phyloP scores from a whole-genome alignment of 2,888 invertebrate species.

The Leptopilina myrica region DNA sequence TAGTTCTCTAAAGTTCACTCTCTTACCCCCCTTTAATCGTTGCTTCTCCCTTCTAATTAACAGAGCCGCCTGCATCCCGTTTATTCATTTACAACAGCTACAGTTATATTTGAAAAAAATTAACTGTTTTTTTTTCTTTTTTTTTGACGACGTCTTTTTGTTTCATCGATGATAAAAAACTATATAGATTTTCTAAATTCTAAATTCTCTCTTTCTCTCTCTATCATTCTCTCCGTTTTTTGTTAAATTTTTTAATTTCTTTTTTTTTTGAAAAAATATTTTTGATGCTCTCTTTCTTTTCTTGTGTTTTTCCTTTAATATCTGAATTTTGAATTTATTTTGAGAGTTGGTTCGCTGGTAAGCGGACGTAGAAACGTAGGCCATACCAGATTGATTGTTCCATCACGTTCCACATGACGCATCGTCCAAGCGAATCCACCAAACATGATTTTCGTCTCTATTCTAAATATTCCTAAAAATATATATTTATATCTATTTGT shows the following conservation, averaged over 20 bases:
- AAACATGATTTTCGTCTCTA: constrained; percentile 22
- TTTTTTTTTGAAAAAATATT: background rate
- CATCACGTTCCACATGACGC: constrained; percentile 28
- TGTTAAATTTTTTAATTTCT: background rate
- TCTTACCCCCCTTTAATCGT: constrained; percentile 88
- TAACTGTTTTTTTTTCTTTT: background rate
- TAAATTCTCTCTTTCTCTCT: background rate
- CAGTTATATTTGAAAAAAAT: constrained; percentile 23
- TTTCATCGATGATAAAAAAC: constrained; percentile 51
- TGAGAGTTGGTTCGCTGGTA: constrained; percentile 43
- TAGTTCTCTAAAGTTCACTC: constrained; percentile 86
- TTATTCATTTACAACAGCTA: constrained; percentile 75
- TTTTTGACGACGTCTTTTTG: constrained; percentile 56
- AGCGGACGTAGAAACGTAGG: constrained; percentile 35
- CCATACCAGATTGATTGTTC: constrained; percentile 30
- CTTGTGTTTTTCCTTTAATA: constrained; percentile 2
- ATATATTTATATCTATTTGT: background rate
- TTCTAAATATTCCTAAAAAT: constrained; percentile 22
- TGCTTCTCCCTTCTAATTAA: constrained; percentile 94
- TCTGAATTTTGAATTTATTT: constrained; percentile 43
- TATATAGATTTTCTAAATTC: constrained; percentile 22
- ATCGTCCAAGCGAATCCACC: constrained; percentile 40
- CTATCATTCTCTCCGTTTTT: constrained; percentile 24
- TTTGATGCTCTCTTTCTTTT: too few species aligned
- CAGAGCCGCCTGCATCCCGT: constrained; percentile 95